These are phyloP conservation scores for Clarias laeviceps DNA, from an alignment of 2,797 vertebrate genomes.

Conservation along the genomic window DNA sequence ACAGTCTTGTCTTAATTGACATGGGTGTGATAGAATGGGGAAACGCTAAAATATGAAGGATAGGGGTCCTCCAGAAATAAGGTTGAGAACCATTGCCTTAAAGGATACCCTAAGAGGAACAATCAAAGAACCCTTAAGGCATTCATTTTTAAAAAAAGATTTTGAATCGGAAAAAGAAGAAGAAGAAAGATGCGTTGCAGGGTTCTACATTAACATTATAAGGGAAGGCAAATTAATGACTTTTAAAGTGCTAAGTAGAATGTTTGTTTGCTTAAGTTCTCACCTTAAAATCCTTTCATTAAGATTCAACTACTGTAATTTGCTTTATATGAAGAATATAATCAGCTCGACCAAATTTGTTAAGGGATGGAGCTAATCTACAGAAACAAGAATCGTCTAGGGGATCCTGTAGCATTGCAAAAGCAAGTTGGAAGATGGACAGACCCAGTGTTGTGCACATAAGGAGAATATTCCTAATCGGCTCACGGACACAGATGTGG, in stretches of 20 bases:
- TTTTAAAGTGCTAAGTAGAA: neutral
- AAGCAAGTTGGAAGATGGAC: neutral
- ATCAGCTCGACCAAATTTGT: neutral
- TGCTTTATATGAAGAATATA: neutral
- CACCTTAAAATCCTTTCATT: neutral
- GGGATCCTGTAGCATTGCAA: neutral
- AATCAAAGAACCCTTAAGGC: neutral
- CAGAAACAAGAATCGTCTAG: neutral
- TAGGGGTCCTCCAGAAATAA: too few relatives aligned
- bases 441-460: neutral
- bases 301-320: neutral
- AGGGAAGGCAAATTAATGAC: neutral
- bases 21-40: too few relatives aligned
- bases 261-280: neutral
- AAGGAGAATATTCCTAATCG: conserved; percentile 25
- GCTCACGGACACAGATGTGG: conserved; percentile 24
- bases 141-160: neutral
- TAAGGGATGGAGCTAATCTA: neutral
- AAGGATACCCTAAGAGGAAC: too few relatives aligned
- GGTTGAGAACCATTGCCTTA: too few relatives aligned
- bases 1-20: too few relatives aligned
- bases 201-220: neutral
- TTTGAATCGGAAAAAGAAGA: neutral
- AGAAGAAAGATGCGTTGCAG: neutral
- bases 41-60: too few relatives aligned